Base-by-base conservation (phyloP, 2,888 invertebrate species). In the Cerceris rybyensis region DNA sequence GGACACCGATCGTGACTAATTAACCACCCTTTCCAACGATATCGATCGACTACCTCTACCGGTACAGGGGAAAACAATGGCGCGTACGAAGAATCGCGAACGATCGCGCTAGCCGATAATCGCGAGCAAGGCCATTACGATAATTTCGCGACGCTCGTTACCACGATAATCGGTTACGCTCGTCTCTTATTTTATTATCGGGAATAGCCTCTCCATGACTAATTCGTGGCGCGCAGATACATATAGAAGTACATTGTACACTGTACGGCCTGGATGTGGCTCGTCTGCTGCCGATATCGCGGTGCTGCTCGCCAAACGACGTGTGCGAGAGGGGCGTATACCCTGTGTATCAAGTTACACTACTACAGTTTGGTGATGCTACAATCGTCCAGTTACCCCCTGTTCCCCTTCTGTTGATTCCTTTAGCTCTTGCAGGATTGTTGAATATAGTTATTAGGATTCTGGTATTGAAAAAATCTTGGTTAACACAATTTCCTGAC, bases 271-370 rank as follows among this genome's bases (percentile, higher is more conserved):
- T 57, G 66, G 66, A 64, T 50, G 57, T 70, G 74, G 76, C 78
- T 85, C 81, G 85, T 82, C 80, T 80, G 81, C 76, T 69, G 57
- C 70, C 85, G 86, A 88, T 88, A 86, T 82, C 81, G 77, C 68
- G 67, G 64, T 81, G 81, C 79, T 75, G 70, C 28, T 28, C 28
- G 78, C 69, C 71, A 71, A 76, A 63, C 78, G 64, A 70, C 74
- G 89, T 89, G 86, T 83, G 85, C 82, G 82, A 89, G 83, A 84
- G 90, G 90, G 91, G 91, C 91, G 91, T 89, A 87, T 83, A 86
- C 85, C 86, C 87, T 65, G 85, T 81, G 88, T 91, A 89, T 91
- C 90, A 88, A 87, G 88, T 91, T 91, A 90, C 91, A 88, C 83
- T 86, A 86, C 86, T 86, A 87, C 87, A 82, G 86, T 79, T 86